These are phyloP conservation scores for Clanis bilineata DNA, from an alignment of 2,888 invertebrate genomes.

Conservation along the genomic window DNA sequence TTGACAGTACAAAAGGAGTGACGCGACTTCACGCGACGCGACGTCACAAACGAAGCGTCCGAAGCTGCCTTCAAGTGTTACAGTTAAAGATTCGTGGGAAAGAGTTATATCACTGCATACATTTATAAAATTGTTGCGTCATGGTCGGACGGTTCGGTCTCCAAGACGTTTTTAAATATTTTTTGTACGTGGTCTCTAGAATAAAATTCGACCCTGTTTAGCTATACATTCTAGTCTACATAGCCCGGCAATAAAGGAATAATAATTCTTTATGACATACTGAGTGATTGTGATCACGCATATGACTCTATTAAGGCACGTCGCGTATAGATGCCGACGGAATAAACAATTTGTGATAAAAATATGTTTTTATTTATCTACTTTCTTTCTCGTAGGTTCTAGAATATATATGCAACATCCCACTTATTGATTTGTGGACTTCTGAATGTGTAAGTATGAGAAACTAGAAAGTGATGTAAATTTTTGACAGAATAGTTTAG, in stretches of 20 bases:
- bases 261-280: background rate
- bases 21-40: too few species aligned
- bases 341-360: constrained; percentile 7
- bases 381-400: background rate
- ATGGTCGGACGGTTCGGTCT: too few species aligned
- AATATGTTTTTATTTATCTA: background rate
- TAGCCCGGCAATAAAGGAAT: background rate
- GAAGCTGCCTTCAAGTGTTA: too few species aligned
- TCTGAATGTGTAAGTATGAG: background rate
- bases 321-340: background rate
- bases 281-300: constrained; percentile 6
- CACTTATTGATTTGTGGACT: background rate
- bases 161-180: too few species aligned
- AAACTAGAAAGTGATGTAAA: too few species aligned
- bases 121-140: too few species aligned
- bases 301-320: constrained; percentile 3
- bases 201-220: background rate
- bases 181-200: too few species aligned
- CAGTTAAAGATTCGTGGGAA: too few species aligned
- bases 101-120: too few species aligned
- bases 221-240: background rate
- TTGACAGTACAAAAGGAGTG: too few species aligned
- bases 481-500: too few species aligned
- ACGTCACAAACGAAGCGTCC: too few species aligned
- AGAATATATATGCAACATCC: background rate